phyloP scores from a whole-genome alignment of 2,797 vertebrate species.

The Falco concolor region DNA sequence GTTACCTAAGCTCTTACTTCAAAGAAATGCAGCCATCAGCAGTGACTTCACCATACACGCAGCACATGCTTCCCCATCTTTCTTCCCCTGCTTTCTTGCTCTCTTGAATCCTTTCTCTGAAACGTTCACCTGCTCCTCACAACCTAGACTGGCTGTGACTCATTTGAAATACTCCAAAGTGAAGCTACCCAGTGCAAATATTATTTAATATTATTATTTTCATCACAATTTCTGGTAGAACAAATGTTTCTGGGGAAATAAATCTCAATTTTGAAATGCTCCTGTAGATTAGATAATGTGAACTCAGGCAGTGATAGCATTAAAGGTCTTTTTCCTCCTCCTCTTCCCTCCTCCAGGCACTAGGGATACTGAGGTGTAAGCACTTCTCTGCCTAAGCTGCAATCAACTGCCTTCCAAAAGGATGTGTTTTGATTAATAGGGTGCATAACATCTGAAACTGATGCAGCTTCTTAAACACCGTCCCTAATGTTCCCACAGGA shows the following conservation, averaged over 20 bases:
- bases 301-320: not conserved
- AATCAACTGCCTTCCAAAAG: slow-evolving; percentile 51
- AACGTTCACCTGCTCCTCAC: slow-evolving; percentile 18
- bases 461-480: slow-evolving; percentile 24
- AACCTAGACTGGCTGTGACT: slow-evolving; percentile 9
- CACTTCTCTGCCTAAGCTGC: slow-evolving; percentile 33
- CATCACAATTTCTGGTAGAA: not conserved
- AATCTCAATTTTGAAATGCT: not conserved
- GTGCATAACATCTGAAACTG: slow-evolving; percentile 32
- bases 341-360: not conserved
- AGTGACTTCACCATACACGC: not conserved
- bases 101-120: not conserved
- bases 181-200: not conserved
- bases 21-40: slow-evolving; percentile 25
- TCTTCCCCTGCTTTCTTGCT: not conserved
- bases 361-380: slow-evolving; percentile 18
- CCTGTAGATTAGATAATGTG: not conserved
- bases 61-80: slow-evolving; percentile 6
- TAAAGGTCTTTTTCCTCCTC: not conserved
- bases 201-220: not conserved
- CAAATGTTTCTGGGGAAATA: not conserved
- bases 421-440: slow-evolving; percentile 56
- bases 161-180: not conserved
- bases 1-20: slow-evolving; percentile 33
- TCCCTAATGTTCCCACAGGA: not conserved